Base-by-base conservation (phyloP, 1,140 invertebrate genomes). In the Orius insidiosus region DNA sequence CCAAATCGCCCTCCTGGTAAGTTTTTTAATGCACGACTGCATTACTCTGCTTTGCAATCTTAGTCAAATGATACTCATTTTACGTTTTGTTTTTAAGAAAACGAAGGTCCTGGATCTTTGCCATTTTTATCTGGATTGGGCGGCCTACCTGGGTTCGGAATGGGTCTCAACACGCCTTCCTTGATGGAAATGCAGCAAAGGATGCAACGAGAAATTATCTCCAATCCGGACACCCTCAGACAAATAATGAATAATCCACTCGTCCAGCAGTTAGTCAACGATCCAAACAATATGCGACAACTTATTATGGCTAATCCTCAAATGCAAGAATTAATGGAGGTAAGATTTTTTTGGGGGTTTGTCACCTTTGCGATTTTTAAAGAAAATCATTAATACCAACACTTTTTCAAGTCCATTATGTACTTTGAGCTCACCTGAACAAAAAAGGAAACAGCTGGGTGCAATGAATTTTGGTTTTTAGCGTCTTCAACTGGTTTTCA, bases 301-400 rank as follows among this genome's bases (percentile, higher is more conserved):
- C 68, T 99, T 45, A 83, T 98, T 39, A 85, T 84, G 45, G 82
- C 86, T 11, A 98, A 98, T 69, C 95, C 95, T 19, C 93, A 98
- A 64, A 97, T 99, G 83, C 92, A 97, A 62, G 85, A 95, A 56
- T 65, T 98, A 10, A 96, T 98, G 78, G 80, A 89, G 66, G 80
- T 84, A 63, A 63, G 7, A n/a, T n/a, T n/a, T n/a, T n/a, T n/a
- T n/a, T n/a, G n/a, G n/a, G n/a, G n/a, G n/a, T n/a, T n/a, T n/a
- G n/a, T n/a, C n/a, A n/a, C n/a, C n/a, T n/a, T n/a, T n/a, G n/a
- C n/a, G n/a, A n/a, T n/a, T n/a, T n/a, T n/a, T n/a, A n/a, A n/a
- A n/a, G n/a, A n/a, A n/a, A n/a, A n/a, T n/a, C n/a, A n/a, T n/a
- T n/a, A n/a, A n/a, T n/a, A n/a, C n/a, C n/a, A n/a, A n/a, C n/a